Base-by-base conservation (phyloP, 2,888 invertebrate species). In the Muschampia plurimacula region DNA sequence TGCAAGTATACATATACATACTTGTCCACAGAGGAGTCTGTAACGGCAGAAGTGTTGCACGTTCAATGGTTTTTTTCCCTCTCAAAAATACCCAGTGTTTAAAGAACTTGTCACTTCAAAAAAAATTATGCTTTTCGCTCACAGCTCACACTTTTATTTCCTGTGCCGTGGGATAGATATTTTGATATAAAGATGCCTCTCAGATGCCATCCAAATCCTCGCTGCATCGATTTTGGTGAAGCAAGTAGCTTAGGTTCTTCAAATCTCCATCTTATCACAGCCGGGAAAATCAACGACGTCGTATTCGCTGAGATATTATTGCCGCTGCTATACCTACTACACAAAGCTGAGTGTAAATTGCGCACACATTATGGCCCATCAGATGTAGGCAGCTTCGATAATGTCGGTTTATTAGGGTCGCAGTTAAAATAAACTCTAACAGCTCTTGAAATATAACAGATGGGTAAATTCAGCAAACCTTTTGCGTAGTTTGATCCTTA, bases 241-340 rank as follows among this genome's bases (percentile, higher is more conserved):
- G 15, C 44, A 55, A 32, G 8, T 5, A 3, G 3, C 55, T 64
- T 52, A 57, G 1, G 7, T 32, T 57, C 55, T 64, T 69, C 55
- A 69, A 69, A 69, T 69, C 64, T 69, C 63, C 69, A 64, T 69
- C 44, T 69, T 69, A 39, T 64, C 57, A 44, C 63, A 55, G 41
- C 44, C 22, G 15, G 64, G 28, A 57, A 69, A 69, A 69, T 69
- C 69, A 69, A 44, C 63, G 63, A 22, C 69, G 55, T 63, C 69
- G 63, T 64, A 64, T 64, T 46, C 22, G 28, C 62, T 44, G 64
- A 64, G 41, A 64, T 69, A 69, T 69, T 63, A 69, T 69, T 69
- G 64, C 55, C 13, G 64, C 39, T 57, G 39, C 63, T 32, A 60
- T 22, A 36, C 13, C n/a, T n/a, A n/a, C n/a, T 62, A 36, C 59